Base-by-base conservation (phyloP, 2,888 invertebrate species). In the Branchipolynoe longqiensis region DNA sequence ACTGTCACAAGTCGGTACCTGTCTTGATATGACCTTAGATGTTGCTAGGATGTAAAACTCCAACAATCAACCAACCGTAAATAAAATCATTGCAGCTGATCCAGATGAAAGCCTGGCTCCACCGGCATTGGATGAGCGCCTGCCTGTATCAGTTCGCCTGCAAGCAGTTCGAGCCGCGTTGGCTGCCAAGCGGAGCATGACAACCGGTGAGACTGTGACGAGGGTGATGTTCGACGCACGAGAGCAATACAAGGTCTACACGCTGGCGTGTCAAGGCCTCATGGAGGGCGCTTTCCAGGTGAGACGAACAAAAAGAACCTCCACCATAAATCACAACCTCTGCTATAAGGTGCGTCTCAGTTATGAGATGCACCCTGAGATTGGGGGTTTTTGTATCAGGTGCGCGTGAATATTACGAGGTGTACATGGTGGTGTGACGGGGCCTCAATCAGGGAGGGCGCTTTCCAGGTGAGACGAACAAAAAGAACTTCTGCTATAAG, bases 141-240 rank as follows among this genome's bases (percentile, higher is more conserved):
- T 93, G 64, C 84, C 90, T 31, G 85, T 90, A 25, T 85, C 87
- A 0, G 88, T 89, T n/a, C 89, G 91, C 74, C 83, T 91, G 22
- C 86, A 86, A n/a, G 89, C 89, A 4, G 86, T 92, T 1, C 89
- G 89, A 84, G 86, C 89, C 18, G 89, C 91, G 14, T 85, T 87
- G 28, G 69, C 69, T 40, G 14, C 36, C 8, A 4, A 6, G 28
- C 22, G 18, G 4, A 18, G 22, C 18, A 8, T n/a, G 12, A 31
- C 28, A 2, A n/a, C n/a, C 33, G 31, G 28, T 14, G 48, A 25
- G 22, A 25, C 28, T 22, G 40, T 12, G 12, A 31, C 28, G 1
- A 38, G 25, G n/a, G 25, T 64, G 33, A 38, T 90, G 38, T 93
- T 92, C 90, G 93, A 94, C 88, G 85, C 91, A 25, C 93, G 93